phyloP scores from a whole-genome alignment of 2,113 vertebrate genomes.

The Cathartes aura region DNA sequence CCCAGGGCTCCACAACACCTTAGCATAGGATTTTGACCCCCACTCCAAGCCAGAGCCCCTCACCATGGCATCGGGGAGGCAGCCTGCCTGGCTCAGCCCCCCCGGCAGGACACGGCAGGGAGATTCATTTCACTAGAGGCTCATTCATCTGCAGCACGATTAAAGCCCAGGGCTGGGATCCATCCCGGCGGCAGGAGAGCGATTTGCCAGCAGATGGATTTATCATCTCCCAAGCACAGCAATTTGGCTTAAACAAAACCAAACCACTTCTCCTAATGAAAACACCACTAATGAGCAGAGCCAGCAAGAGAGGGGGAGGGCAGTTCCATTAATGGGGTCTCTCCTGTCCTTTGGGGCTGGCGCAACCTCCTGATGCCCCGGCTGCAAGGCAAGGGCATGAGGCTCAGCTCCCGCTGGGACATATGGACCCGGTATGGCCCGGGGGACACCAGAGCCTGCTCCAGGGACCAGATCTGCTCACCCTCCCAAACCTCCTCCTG shows the following conservation, averaged over 20 bases:
- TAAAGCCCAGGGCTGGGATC: conserved; percentile 38
- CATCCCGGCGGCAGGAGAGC: neutral
- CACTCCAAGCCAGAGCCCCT: neutral
- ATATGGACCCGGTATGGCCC: accelerated
- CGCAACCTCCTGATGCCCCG: accelerated
- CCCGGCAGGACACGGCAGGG: accelerated
- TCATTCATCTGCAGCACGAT: conserved; percentile 21
- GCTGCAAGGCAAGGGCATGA: neutral
- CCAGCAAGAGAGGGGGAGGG: neutral
- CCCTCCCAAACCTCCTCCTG: neutral
- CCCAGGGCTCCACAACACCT: neutral
- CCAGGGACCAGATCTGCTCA: neutral
- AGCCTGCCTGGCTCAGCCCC: neutral
- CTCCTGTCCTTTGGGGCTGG: neutral
- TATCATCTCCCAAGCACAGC: conserved; percentile 60
- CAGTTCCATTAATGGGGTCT: neutral
- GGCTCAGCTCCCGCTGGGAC: neutral
- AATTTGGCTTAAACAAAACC: conserved; percentile 68
- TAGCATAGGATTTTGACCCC: neutral
- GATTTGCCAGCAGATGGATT: conserved; percentile 64
- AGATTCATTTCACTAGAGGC: conserved; percentile 31
- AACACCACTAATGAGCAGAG: conserved; percentile 55
- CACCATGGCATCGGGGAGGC: accelerated
- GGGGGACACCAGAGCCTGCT: neutral
- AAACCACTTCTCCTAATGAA: conserved; percentile 74